These are phyloP conservation scores for Sabellastarte sp. DNA, from an alignment of 2,888 invertebrate species.

Conservation along the genomic window DNA sequence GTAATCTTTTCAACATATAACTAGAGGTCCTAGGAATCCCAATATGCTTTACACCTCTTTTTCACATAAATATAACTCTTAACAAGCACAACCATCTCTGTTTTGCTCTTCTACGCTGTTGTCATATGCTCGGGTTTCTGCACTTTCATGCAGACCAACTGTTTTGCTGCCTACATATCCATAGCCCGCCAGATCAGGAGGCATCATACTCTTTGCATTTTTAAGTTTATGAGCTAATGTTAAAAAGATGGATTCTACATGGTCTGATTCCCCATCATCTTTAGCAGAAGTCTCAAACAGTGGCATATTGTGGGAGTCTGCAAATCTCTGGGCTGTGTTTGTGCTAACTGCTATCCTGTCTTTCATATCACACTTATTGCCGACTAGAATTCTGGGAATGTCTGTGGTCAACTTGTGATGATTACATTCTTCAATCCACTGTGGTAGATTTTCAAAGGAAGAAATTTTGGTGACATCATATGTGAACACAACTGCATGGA, in stretches of 20 bases:
- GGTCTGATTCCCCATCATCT: slow-evolving; percentile 72
- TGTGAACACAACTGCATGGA: slow-evolving; percentile 81
- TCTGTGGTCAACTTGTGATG: slow-evolving; percentile 66
- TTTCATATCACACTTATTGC: slow-evolving; percentile 74
- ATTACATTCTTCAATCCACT: slow-evolving; percentile 77
- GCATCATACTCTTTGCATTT: slow-evolving; percentile 67
- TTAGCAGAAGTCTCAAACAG: slow-evolving; percentile 81
- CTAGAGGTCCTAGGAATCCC: too few relatives aligned
- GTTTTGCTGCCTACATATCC: too few relatives aligned
- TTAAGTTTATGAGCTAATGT: slow-evolving; percentile 78
- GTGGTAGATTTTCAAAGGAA: slow-evolving; percentile 69
- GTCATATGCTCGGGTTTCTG: too few relatives aligned
- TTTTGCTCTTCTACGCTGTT: too few relatives aligned
- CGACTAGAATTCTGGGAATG: slow-evolving; percentile 69
- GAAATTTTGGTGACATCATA: slow-evolving; percentile 74
- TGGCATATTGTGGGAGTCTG: slow-evolving; percentile 67
- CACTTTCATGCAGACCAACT: too few relatives aligned
- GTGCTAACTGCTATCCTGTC: slow-evolving; percentile 68
- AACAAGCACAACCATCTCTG: too few relatives aligned
- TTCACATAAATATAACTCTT: too few relatives aligned
- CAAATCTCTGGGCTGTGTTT: slow-evolving; percentile 69
- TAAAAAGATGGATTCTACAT: slow-evolving; percentile 79
- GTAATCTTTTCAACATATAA: too few relatives aligned
- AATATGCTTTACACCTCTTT: too few relatives aligned
- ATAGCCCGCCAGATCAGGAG: slow-evolving; percentile 21